Conservation (phyloP, 2,113 vertebrate genomes). For the Vireo altiloquus region DNA sequence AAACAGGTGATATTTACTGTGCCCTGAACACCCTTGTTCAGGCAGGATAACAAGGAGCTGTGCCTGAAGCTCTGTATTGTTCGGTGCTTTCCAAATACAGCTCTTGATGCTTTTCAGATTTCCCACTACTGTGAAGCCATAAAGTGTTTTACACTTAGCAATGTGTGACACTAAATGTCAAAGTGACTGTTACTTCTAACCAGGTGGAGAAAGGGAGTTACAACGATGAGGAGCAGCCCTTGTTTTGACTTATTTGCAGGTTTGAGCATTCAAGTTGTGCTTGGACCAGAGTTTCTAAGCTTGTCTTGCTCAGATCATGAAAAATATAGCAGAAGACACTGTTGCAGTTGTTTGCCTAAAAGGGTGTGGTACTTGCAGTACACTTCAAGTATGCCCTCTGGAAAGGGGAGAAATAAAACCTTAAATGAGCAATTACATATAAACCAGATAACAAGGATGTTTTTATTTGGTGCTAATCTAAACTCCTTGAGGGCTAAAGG, state of each 20-base stretch:
- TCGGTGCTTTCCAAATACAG: neutral
- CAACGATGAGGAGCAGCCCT: neutral
- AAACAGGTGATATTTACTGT: fast-evolving
- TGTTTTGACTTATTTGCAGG: neutral
- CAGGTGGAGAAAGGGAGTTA: neutral
- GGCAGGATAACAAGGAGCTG: neutral
- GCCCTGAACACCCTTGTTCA: neutral
- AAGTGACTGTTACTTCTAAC: neutral
- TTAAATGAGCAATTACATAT: neutral
- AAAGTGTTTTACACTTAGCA: fast-evolving
- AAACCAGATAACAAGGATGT: neutral
- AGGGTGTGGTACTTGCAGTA: neutral
- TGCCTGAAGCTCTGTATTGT: neutral
- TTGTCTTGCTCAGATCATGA: neutral
- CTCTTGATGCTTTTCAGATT: neutral
- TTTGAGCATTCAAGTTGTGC: neutral
- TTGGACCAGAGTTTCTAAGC: neutral
- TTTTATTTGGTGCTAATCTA: neutral
- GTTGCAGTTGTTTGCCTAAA: neutral
- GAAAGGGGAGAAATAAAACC: neutral
- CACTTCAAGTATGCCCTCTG: neutral
- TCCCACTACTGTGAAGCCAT: neutral
- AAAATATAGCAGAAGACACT: fast-evolving
- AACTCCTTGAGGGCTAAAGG: neutral
- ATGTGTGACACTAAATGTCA: neutral